phyloP scores from a whole-genome alignment of 1,140 invertebrate species.

The Aphaenogaster floridana region DNA sequence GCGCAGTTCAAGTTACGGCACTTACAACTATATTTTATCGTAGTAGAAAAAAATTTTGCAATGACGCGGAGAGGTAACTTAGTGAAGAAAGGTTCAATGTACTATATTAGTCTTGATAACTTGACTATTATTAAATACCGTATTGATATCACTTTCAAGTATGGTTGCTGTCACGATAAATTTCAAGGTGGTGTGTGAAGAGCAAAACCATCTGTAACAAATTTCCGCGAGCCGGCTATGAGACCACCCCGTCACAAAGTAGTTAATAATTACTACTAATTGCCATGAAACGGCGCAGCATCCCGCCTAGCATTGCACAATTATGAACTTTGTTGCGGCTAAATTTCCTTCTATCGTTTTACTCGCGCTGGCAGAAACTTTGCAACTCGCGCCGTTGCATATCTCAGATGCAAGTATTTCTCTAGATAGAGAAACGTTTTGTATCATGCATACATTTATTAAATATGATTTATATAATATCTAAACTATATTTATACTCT shows the following conservation, averaged over 20 bases:
- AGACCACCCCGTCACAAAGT: constrained; percentile 56
- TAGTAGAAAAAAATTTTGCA: constrained; percentile 16
- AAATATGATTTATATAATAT: background rate
- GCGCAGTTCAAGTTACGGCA: background rate
- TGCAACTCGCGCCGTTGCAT: constrained; percentile 40
- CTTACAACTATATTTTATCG: background rate
- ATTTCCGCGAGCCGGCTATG: constrained; percentile 52
- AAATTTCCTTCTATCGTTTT: constrained; percentile 64
- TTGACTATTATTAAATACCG: background rate
- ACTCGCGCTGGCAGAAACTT: constrained; percentile 42
- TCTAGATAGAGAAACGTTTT: constrained; percentile 18
- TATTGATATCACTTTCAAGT: constrained; percentile 7
- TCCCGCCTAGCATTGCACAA: constrained; percentile 60
- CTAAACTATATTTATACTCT: background rate
- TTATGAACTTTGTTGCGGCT: constrained; percentile 63
- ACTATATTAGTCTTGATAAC: background rate
- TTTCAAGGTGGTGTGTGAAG: constrained; percentile 25
- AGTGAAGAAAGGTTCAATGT: background rate
- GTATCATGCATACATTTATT: constrained; percentile 15
- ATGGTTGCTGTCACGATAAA: constrained; percentile 20
- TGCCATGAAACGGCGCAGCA: constrained; percentile 56
- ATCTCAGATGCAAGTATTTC: constrained; percentile 49
- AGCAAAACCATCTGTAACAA: constrained; percentile 48
- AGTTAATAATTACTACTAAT: constrained; percentile 65
- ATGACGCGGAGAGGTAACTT: background rate